Conservation (phyloP, 2,888 invertebrate species). For the Tetrapedia diversipes region DNA sequence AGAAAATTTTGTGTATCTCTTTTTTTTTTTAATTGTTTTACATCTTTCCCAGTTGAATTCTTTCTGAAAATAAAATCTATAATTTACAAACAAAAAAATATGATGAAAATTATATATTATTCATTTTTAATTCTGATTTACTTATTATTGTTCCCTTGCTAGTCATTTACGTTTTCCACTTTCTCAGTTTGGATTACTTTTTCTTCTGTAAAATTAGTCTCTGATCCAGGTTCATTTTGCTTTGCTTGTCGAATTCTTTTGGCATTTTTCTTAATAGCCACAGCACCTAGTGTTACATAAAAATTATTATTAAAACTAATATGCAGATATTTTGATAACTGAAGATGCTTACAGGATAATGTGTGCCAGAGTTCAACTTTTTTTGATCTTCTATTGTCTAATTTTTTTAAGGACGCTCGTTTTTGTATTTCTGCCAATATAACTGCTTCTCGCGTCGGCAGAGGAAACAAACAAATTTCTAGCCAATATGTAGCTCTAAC, state of each 20-base stretch:
- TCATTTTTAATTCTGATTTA: neutral
- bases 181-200: neutral
- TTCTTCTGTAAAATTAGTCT: slow-evolving; percentile 12
- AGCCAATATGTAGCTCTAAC: slow-evolving; percentile 63
- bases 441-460: slow-evolving; percentile 71
- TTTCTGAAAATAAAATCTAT: neutral
- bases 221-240: slow-evolving; percentile 26
- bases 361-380: slow-evolving; percentile 75
- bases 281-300: slow-evolving; percentile 68
- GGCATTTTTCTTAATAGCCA: slow-evolving; percentile 75
- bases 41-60: slow-evolving; percentile 4
- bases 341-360: slow-evolving; percentile 69
- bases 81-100: neutral
- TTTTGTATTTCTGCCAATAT: slow-evolving; percentile 72
- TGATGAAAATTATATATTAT: neutral
- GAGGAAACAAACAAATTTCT: slow-evolving; percentile 71
- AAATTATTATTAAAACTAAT: neutral
- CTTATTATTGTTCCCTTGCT: slow-evolving; percentile 1
- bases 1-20: neutral
- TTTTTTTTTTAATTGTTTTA: neutral
- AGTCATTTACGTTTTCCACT: slow-evolving; percentile 1
- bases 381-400: slow-evolving; percentile 54
- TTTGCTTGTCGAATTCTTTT: slow-evolving; percentile 69
- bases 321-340: neutral
- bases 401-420: slow-evolving; percentile 61